Percentiles rank a stretch among this genome's conserved stretches.
Evolutionary conservation across 2,797 vertebrate species (phyloP).

Genomic region (Poeciliopsis turneri): DNA sequence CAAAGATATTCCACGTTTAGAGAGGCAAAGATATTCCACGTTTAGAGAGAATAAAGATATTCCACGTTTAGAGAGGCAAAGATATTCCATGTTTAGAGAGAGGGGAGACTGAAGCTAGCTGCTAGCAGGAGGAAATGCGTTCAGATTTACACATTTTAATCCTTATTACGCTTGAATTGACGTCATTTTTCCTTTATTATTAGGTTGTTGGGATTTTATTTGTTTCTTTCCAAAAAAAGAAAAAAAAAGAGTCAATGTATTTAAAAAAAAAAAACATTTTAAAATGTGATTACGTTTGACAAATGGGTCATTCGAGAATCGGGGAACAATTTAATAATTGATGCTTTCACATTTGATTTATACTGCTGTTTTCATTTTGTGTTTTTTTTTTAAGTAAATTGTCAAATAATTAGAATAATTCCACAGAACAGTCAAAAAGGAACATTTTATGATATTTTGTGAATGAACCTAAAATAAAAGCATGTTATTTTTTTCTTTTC

Average conservation of each 20-base stretch:
- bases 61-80: slow-evolving; percentile 43
- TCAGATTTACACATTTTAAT: slow-evolving; percentile 47
- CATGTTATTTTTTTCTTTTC: too few relatives aligned
- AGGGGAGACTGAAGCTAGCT: slow-evolving; percentile 10
- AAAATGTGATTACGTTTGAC: background rate
- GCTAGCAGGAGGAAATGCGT: slow-evolving; percentile 31
- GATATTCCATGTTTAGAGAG: slow-evolving; percentile 56
- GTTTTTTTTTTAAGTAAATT: background rate
- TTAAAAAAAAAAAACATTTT: background rate
- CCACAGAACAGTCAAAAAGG: background rate
- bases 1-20: slow-evolving; percentile 56
- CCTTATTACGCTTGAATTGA: slow-evolving; percentile 24
- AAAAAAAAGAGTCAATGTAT: background rate
- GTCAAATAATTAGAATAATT: background rate
- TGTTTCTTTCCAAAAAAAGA: background rate
- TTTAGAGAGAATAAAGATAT: slow-evolving; percentile 62
- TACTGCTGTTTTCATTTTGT: too few relatives aligned
- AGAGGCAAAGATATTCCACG: slow-evolving; percentile 53
- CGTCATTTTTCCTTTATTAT: slow-evolving; percentile 22
- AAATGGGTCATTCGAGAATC: background rate
- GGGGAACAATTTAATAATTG: background rate
- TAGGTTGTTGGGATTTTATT: slow-evolving; percentile 1
- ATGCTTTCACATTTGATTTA: background rate
- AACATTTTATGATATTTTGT: background rate
- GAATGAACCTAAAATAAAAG: background rate